Evolutionary conservation across 2,113 vertebrate species (phyloP), one percentile per base, ranked within the genome.

Genomic region (Lasiurus cinereus): DNA sequence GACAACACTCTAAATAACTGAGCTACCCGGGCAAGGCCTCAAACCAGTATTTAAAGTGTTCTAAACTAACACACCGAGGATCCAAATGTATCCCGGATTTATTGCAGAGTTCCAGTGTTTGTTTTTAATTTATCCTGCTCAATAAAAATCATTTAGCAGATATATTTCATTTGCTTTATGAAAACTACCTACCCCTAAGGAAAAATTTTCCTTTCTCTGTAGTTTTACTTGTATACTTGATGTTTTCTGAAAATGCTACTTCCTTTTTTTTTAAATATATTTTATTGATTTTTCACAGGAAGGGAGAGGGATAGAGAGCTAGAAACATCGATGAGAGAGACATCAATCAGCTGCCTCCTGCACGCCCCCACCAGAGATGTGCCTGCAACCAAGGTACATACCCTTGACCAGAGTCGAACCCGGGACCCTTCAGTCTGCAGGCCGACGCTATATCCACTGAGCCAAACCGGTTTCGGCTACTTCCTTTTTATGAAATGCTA

Each of bases 221-320:
- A 13, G 33, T 93, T 84, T 83, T 36, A 78, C 70, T 83, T 50
- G 29, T n/a, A 1, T 83, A 22, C 14, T 77, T 89, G 36, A 29
- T 76, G 3, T n/a, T 91, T 86, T 89, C 84, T 84, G 56, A 66
- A 96, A 73, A 67, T 86, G 16, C 36, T 54, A 29, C 27, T 83
- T 79, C 4, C 10, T 6, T 33, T 77, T 80, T 80, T 39, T 39
- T 39, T 39, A 3, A 39, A 39, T 39, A 39, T 39, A 39, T 39
- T 39, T 39, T 39, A 39, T 39, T 39, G 39, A 39, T 39, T 39
- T 39, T 39, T 39, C 39, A 39, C 39, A 39, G 39, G 39, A 39
- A 39, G 39, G 39, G 39, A 39, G 39, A 39, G 5, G 39, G 39
- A 39, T 39, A 39, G 39, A 39, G 5, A 39, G 39, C 39, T 39